phyloP scores from a whole-genome alignment of 2,113 vertebrate species.

The Dasyurus viverrinus region DNA sequence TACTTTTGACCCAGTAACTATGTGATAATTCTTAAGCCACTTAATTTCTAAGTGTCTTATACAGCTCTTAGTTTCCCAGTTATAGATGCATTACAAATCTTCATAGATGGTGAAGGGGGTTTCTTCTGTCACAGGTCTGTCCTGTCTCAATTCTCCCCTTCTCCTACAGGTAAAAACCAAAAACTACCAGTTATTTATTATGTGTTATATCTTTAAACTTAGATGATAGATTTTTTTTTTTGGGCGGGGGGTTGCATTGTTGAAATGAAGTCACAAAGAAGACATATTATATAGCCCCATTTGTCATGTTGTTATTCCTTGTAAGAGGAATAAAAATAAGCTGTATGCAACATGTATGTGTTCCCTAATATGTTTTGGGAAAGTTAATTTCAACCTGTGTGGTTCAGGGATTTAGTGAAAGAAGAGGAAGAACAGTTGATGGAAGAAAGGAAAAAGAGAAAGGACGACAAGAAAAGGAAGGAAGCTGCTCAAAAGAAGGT shows the following conservation, averaged over 20 bases:
- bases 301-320: constrained; percentile 51
- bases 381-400: constrained; percentile 87
- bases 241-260: neutral
- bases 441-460: constrained; percentile 95
- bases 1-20: neutral
- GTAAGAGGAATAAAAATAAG: constrained; percentile 77
- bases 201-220: constrained; percentile 16
- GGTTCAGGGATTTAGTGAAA: constrained; percentile 92
- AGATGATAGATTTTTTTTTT: constrained; percentile 47
- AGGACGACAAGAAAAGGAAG: constrained; percentile 92
- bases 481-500: constrained; percentile 95
- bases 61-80: neutral
- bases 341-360: constrained; percentile 69
- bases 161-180: neutral
- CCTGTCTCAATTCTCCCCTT: neutral
- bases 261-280: neutral
- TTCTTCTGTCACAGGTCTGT: neutral
- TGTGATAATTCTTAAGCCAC: neutral
- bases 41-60: neutral
- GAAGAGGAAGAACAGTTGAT: constrained; percentile 93
- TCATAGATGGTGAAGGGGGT: neutral
- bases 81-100: neutral
- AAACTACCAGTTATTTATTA: neutral
- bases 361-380: constrained; percentile 81
- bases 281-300: constrained; percentile 11